Percentiles rank a stretch among this genome's conserved stretches.
Conservation (phyloP, 2,797 vertebrate species). For the Bucorvus abyssinicus region DNA sequence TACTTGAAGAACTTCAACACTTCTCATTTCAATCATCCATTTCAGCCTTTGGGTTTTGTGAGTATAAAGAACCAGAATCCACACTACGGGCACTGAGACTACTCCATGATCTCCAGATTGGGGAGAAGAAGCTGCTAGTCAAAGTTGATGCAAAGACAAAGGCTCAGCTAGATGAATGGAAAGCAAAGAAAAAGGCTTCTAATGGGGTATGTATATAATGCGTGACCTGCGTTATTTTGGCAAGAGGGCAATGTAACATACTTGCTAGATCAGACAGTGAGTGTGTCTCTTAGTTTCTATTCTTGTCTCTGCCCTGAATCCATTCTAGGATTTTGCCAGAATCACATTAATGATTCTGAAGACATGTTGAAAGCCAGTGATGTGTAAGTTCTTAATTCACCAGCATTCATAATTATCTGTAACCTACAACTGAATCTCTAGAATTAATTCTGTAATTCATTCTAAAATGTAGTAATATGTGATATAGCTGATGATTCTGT, state of each 20-base stretch:
- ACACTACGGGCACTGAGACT: slow-evolving; percentile 91
- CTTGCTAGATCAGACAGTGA: neutral
- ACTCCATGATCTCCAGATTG: slow-evolving; percentile 95
- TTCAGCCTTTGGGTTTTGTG: slow-evolving; percentile 97
- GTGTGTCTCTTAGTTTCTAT: neutral
- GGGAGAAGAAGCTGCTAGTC: slow-evolving; percentile 96
- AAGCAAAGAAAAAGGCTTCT: slow-evolving; percentile 91
- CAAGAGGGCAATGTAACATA: fast-evolving
- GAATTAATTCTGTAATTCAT: neutral
- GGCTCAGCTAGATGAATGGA: slow-evolving; percentile 97
- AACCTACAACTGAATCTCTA: neutral
- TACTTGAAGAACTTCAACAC: neutral
- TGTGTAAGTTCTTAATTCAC: neutral
- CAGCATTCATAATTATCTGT: neutral
- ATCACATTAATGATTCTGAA: neutral
- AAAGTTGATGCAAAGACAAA: slow-evolving; percentile 99
- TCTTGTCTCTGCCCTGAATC: neutral
- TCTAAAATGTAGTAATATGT: neutral
- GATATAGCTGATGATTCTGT: neutral
- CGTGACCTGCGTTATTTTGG: neutral
- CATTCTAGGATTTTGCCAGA: neutral
- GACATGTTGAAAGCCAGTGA: neutral
- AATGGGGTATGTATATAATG: slow-evolving; percentile 87
- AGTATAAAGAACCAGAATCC: slow-evolving; percentile 98
- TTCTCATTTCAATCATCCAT: slow-evolving; percentile 24